Evolutionary conservation across 1,140 invertebrate species (phyloP), one percentile per base, ranked within the genome.

Genomic region (Aphidius ervi): DNA sequence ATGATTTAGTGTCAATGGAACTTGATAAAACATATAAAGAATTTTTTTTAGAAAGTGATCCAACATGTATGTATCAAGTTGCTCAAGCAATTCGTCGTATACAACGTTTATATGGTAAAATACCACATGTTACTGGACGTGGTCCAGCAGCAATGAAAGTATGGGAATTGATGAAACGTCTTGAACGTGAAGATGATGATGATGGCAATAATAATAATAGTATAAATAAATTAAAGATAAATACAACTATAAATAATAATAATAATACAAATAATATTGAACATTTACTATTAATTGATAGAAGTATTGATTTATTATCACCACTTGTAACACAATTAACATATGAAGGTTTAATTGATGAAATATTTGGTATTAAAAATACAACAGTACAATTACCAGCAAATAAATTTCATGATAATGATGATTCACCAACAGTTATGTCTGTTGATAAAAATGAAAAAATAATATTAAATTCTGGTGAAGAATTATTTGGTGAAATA

Each of bases 321-420:
- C 93, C 95, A 5, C 79, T 99, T 63, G 87, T 93, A 2, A 97
- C 94, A 1, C 97, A 99, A 70, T 83, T 98, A 16, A 99, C 96
- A 1, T 99, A 99, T 74, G 96, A 99, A 81, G 97, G 96, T 16
- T 81, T 99, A 9, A 94, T 99, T 67, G 97, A 97, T 82, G 92
- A 94, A 81, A 85, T 93, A 65, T 95, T 89, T 80, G 85, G 85
- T 41, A 88, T 92, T 50, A 82, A 84, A 70, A 85, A 85, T 66
- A 87, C 87, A 54, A 90, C 89, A 59, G 90, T 93, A 0, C 86
- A 89, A 62, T 84, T 98, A 64, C 93, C 95, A 41, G 86, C 88
- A 1, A 87, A 92, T 66, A 93, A 90, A 73, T 95, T 97, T 74
- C 79, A 85, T 8, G 86, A 84, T 56, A 80, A 75, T 0, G 85